These are phyloP conservation scores for Alfaro cultratus DNA, from an alignment of 2,797 vertebrate species.

Conservation along the genomic window DNA sequence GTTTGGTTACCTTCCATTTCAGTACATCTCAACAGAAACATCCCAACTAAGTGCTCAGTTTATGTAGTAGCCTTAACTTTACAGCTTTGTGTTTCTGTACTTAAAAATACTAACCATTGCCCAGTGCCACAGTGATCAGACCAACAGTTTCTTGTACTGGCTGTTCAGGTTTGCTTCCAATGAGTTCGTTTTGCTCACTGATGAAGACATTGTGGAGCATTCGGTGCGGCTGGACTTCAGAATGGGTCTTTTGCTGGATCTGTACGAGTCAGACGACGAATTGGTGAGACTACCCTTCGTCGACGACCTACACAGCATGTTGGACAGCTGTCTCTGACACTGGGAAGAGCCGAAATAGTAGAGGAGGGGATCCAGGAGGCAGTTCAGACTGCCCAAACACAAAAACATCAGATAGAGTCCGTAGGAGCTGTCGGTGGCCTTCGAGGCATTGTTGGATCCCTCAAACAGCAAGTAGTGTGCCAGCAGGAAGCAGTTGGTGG, in stretches of 20 bases:
- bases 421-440: constrained; percentile 80
- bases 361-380: constrained; percentile 89
- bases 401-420: constrained; percentile 85
- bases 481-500: constrained; percentile 87
- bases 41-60: neutral
- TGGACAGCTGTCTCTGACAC: constrained; percentile 84
- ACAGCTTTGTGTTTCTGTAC: neutral
- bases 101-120: neutral
- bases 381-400: constrained; percentile 89
- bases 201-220: constrained; percentile 15
- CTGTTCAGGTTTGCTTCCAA: constrained; percentile 75
- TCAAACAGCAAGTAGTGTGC: constrained; percentile 81
- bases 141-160: constrained; percentile 85
- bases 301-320: constrained; percentile 74
- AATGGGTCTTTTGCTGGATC: constrained; percentile 64
- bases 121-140: constrained; percentile 46
- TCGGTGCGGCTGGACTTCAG: constrained; percentile 44
- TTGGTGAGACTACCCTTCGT: constrained; percentile 43
- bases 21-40: neutral
- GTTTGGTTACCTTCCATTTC: neutral
- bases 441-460: rapidly evolving
- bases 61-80: neutral
- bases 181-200: constrained; percentile 51
- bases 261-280: constrained; percentile 42
- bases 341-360: constrained; percentile 94